phyloP scores from a whole-genome alignment of 2,113 vertebrate genomes.

The Channa maculata region DNA sequence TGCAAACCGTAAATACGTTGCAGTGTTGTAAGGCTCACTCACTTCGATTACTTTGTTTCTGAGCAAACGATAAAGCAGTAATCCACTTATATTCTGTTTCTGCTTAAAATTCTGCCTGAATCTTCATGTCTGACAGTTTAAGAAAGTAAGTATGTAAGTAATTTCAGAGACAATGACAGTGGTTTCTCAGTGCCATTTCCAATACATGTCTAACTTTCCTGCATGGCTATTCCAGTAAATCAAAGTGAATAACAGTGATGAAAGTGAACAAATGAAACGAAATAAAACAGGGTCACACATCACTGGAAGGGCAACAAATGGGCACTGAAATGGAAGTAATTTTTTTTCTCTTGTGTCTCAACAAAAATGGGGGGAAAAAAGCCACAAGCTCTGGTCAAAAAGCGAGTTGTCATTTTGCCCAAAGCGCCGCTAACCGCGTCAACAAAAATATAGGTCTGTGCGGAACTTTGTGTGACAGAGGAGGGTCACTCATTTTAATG shows the following conservation, averaged over 20 bases:
- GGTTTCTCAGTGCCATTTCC: slow-evolving; percentile 69
- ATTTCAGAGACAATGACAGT: slow-evolving; percentile 58
- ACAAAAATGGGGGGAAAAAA: slow-evolving; percentile 76
- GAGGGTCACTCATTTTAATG: slow-evolving; percentile 81
- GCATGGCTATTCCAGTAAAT: slow-evolving; percentile 76
- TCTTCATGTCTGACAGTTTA: slow-evolving; percentile 16
- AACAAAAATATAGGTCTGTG: slow-evolving; percentile 75
- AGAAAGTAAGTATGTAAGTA: slow-evolving; percentile 39
- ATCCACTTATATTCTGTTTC: too few relatives aligned
- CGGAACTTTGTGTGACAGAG: slow-evolving; percentile 76
- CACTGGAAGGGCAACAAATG: slow-evolving; percentile 87
- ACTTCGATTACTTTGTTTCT: not conserved
- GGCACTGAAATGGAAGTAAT: slow-evolving; percentile 85
- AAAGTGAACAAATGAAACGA: slow-evolving; percentile 86
- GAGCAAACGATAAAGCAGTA: not conserved
- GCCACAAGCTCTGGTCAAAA: slow-evolving; percentile 77
- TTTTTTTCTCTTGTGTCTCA: slow-evolving; percentile 73
- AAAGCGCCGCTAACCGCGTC: slow-evolving; percentile 80
- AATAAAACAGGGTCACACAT: slow-evolving; percentile 88
- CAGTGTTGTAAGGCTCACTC: not conserved
- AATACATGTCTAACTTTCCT: slow-evolving; percentile 69
- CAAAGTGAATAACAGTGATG: slow-evolving; percentile 82
- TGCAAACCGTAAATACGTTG: not conserved
- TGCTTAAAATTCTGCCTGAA: not conserved
- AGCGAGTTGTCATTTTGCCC: slow-evolving; percentile 87